A percentile compares a stretch with the other conserved stretches of the same genome.
Evolutionary conservation across 2,113 vertebrate genomes (phyloP).

Genomic region (Oryctolagus cuniculus): mOryCun1.1 NC_091434.1:2605501-2606000

Average conservation of each 20-base stretch:
- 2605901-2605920: not conserved
- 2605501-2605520: fast-evolving
- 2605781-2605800: constrained; percentile 21
- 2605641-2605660: not conserved
- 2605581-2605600: no score
- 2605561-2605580: not conserved
- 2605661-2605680: not conserved
- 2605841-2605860: fast-evolving
- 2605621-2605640: not conserved
- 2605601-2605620: not conserved
- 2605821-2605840: not conserved
- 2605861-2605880: not conserved
- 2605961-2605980: not conserved
- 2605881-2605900: not conserved
- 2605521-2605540: fast-evolving
- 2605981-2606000: fast-evolving
- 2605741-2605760: constrained; percentile 48
- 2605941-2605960: not conserved
- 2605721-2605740: constrained; percentile 11
- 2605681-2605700: not conserved
- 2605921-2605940: not conserved
- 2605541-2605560: fast-evolving
- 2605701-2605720: constrained; percentile 6
- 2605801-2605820: not conserved
- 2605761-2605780: constrained; percentile 28